These are phyloP conservation scores for Amblyopsis hoosieri DNA, from an alignment of 2,797 vertebrate genomes.

Conservation along the genomic window DNA sequence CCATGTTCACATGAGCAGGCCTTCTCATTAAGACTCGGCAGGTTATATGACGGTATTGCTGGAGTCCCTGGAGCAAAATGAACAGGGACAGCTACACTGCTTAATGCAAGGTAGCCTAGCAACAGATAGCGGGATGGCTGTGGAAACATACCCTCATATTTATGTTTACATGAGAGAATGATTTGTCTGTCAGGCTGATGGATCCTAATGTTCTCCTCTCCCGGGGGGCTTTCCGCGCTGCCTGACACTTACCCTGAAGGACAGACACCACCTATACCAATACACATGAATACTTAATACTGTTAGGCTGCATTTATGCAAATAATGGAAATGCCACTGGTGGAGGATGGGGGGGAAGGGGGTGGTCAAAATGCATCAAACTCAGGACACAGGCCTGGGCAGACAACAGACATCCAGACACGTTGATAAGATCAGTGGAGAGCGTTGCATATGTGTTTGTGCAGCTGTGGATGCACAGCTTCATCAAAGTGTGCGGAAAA, in stretches of 20 bases:
- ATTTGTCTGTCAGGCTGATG: conserved; percentile 86
- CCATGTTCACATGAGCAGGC: conserved; percentile 75
- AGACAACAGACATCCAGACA: too few relatives aligned
- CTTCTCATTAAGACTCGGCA: conserved; percentile 81
- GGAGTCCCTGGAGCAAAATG: conserved; percentile 84
- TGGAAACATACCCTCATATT: conserved; percentile 85
- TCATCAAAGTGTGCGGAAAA: too few relatives aligned
- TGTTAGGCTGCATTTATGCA: conserved; percentile 79
- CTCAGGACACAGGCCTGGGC: conserved; percentile 48
- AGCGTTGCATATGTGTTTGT: too few relatives aligned
- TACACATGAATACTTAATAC: conserved; percentile 80
- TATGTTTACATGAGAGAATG: conserved; percentile 88
- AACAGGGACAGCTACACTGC: conserved; percentile 84
- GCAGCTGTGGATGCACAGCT: too few relatives aligned
- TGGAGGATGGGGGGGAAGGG: conserved; percentile 42
- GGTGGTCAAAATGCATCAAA: conserved; percentile 68
- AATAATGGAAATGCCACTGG: conserved; percentile 73
- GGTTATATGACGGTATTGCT: conserved; percentile 81
- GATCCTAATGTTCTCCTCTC: conserved; percentile 81
- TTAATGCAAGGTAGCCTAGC: conserved; percentile 88
- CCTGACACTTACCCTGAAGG: conserved; percentile 79
- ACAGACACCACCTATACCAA: conserved; percentile 77
- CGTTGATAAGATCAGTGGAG: too few relatives aligned
- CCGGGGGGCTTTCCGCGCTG: conserved; percentile 75
- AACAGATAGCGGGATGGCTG: conserved; percentile 82